Evolutionary conservation across 2,888 invertebrate genomes (phyloP), one percentile per base, ranked within the genome.

Genomic region (Taphrorychus bicolor): DNA sequence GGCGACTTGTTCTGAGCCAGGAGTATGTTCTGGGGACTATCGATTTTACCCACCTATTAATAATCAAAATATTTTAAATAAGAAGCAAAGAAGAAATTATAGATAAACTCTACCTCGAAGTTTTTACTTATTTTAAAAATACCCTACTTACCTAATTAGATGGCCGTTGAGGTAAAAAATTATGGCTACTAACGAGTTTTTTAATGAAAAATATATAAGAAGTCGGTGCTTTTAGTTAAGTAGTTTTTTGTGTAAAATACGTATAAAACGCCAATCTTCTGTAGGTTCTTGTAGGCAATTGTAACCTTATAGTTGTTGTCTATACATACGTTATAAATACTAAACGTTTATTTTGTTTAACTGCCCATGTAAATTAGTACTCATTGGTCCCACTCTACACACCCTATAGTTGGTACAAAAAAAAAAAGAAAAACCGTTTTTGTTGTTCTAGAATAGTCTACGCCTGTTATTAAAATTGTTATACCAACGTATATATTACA

Each of bases 371-470:
- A n/a, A n/a, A n/a, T n/a, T n/a, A n/a, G n/a, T n/a, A n/a, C n/a
- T n/a, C n/a, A n/a, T n/a, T n/a, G n/a, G n/a, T n/a, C n/a, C n/a
- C n/a, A n/a, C n/a, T n/a, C n/a, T n/a, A n/a, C n/a, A n/a, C n/a
- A n/a, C n/a, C n/a, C n/a, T n/a, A n/a, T 45, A 16, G 17, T 7
- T 14, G 45, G 45, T 45, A 45, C 17, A 16, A 45, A 45, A 45
- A 45, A 14, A 32, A 11, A 32, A 11, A 7, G 32, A 32, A 32
- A 57, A 57, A 57, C 59, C 48, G 24, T 24, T 23, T 49, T 59
- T 54, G 56, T 62, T 48, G 45, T 54, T 54, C 56, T 53, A 52
- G 23, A 2, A 45, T 42, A 41, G 42, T 53, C 23, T 41, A 45
- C 7, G 17, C 16, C 17, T 45, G 14, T 14, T 45, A 45, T 45